Evolutionary conservation across 2,797 vertebrate genomes (phyloP).

Genomic region (Gymnodraco acuticeps): DNA sequence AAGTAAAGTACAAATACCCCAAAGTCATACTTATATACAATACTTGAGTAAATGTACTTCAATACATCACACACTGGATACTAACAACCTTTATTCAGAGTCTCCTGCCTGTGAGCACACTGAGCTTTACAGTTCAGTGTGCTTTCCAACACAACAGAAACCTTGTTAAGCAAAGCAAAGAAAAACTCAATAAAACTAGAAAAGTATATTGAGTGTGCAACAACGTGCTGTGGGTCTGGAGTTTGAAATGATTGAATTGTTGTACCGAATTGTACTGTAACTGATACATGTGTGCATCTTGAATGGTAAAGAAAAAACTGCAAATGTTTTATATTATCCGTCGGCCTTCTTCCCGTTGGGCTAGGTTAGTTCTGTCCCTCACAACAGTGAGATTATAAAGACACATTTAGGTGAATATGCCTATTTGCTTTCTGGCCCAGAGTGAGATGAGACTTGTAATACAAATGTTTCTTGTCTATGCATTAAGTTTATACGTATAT

Average conservation of each 20-base stretch:
- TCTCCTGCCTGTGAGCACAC: slow-evolving; percentile 15
- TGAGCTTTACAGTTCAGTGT: neutral
- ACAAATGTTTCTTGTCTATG: neutral
- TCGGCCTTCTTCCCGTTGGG: neutral
- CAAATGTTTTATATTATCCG: neutral
- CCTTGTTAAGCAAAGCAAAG: neutral
- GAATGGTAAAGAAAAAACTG: neutral
- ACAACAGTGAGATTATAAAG: neutral
- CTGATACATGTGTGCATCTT: neutral
- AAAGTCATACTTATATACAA: no score
- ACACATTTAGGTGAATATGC: neutral
- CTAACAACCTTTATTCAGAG: slow-evolving; percentile 8
- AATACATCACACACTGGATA: neutral
- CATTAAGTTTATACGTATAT: neutral
- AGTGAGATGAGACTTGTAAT: neutral
- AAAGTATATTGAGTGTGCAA: neutral
- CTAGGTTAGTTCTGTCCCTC: neutral
- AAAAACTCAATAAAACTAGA: neutral
- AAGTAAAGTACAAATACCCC: no score
- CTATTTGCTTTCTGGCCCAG: neutral
- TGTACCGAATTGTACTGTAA: neutral
- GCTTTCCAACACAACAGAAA: neutral
- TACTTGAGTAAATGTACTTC: no score
- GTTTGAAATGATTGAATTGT: neutral
- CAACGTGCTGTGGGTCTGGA: neutral